These are phyloP conservation scores for Ostrea edulis DNA, from an alignment of 1,140 invertebrate genomes.

Conservation along the genomic window DNA sequence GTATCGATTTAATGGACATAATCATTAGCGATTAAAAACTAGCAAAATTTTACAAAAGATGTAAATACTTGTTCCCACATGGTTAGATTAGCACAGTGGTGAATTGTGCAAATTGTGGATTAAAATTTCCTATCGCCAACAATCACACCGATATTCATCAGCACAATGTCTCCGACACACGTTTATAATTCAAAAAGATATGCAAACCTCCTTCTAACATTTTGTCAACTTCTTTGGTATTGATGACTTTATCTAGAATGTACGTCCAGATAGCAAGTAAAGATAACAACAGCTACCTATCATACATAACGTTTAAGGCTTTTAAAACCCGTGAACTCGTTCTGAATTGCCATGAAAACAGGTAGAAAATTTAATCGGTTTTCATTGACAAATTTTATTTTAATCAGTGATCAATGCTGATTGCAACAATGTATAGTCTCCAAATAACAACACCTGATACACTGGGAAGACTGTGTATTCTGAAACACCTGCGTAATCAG, in stretches of 20 bases:
- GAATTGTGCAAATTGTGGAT: conserved; percentile 34
- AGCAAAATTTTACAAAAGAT: conserved; percentile 33
- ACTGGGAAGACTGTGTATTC: conserved; percentile 35
- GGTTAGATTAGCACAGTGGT: neutral
- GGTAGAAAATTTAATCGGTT: conserved; percentile 33
- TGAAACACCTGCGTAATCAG: conserved; percentile 15
- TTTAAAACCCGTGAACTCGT: neutral
- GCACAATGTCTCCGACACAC: neutral
- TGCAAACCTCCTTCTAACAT: neutral
- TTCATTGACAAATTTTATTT: conserved; percentile 38
- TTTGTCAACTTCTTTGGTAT: conserved; percentile 22
- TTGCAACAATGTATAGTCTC: conserved; percentile 20
- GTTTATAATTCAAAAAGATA: neutral
- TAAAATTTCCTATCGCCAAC: conserved; percentile 6
- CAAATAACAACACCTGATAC: neutral
- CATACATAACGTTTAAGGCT: conserved; percentile 13
- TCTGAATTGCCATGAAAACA: conserved; percentile 27
- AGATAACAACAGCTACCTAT: conserved; percentile 10
- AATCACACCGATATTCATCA: conserved; percentile 24
- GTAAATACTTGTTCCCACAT: conserved; percentile 10
- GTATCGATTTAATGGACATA: conserved; percentile 25
- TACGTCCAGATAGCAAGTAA: neutral
- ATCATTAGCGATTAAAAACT: conserved; percentile 35
- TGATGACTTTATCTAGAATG: conserved; percentile 37
- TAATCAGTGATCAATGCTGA: conserved; percentile 11